Evolutionary conservation across 2,113 vertebrate species (phyloP).

Genomic region (Turdus rufiventris): DNA sequence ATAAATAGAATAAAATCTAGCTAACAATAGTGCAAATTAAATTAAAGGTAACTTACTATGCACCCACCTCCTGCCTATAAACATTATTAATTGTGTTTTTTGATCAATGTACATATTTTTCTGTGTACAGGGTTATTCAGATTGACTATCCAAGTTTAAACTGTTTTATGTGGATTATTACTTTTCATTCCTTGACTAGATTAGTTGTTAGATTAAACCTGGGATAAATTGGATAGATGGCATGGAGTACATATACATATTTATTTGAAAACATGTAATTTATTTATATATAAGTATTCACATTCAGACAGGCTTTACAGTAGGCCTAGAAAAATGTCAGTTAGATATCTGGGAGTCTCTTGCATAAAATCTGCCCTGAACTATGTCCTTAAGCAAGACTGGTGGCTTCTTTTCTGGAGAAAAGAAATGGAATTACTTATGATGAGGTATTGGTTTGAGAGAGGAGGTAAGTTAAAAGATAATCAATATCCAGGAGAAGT

Average conservation of each 20-base stretch:
- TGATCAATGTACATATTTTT: neutral
- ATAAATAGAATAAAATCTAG: neutral
- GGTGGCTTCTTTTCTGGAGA: neutral
- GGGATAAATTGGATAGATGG: neutral
- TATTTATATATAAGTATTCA: neutral
- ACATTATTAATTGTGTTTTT: neutral
- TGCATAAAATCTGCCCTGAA: neutral
- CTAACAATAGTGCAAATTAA: conserved; percentile 2
- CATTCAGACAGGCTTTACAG: neutral
- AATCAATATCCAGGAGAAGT: conserved; percentile 17
- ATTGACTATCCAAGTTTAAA: conserved; percentile 1
- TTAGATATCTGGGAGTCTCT: neutral
- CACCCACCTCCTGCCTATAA: neutral
- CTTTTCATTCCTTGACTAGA: neutral
- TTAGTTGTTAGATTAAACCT: neutral
- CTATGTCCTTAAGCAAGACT: neutral
- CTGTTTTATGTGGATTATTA: conserved; percentile 28
- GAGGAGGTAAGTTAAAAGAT: neutral
- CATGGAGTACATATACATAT: neutral
- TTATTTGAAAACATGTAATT: neutral
- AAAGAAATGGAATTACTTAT: neutral
- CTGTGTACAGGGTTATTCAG: neutral
- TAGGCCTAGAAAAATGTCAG: neutral
- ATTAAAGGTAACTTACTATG: neutral
- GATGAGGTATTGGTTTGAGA: neutral